Conservation (phyloP, 1,140 invertebrate genomes). For the Temnothorax longispinosus region DNA sequence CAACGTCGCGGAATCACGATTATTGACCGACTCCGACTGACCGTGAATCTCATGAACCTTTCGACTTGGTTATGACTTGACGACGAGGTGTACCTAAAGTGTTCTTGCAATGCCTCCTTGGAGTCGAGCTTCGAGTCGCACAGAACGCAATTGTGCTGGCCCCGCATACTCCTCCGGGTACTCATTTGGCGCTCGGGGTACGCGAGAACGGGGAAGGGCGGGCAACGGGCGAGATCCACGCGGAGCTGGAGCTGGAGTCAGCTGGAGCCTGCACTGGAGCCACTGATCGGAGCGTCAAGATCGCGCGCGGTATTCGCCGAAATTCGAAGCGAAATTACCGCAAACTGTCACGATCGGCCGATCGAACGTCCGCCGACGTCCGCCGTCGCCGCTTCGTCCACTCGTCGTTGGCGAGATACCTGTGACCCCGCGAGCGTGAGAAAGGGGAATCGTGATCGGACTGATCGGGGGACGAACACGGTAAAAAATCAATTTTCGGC, state of each 20-base stretch:
- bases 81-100: slow-evolving; percentile 82
- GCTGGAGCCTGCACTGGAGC: no score
- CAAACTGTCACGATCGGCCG: no score
- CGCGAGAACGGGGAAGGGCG: background rate
- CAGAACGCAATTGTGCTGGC: slow-evolving; percentile 83
- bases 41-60: background rate
- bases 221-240: background rate
- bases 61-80: slow-evolving; percentile 12
- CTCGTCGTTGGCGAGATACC: background rate
- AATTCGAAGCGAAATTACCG: slow-evolving; percentile 9
- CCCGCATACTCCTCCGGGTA: slow-evolving; percentile 49
- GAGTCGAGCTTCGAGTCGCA: slow-evolving; percentile 84
- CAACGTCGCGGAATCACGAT: background rate
- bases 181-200: slow-evolving; percentile 69
- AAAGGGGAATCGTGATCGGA: background rate
- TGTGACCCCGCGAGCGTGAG: slow-evolving; percentile 21
- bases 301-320: slow-evolving; percentile 8
- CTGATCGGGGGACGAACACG: slow-evolving; percentile 1
- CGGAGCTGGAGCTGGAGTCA: background rate
- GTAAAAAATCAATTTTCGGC: slow-evolving; percentile 76
- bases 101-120: slow-evolving; percentile 85
- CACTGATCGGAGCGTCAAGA: background rate
- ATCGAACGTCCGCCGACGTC: no score
- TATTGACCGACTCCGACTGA: background rate
- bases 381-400: background rate